Conservation (phyloP, 2,888 invertebrate species). For the Zeuzera pyrina region DNA sequence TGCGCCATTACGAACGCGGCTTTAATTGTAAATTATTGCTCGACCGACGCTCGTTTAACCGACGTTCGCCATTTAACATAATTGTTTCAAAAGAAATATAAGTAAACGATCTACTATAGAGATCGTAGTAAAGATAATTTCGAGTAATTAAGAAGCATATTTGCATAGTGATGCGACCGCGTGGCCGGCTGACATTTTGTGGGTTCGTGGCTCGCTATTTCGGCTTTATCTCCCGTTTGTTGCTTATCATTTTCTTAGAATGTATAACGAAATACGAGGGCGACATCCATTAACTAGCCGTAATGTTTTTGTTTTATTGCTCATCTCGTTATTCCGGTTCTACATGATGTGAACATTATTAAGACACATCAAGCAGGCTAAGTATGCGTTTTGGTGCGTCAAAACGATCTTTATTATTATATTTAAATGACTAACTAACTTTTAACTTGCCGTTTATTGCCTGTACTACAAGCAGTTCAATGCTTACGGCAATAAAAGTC, state of each 20-base stretch:
- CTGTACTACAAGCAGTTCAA: slow-evolving; percentile 36
- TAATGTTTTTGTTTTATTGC: slow-evolving; percentile 37
- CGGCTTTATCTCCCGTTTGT: slow-evolving; percentile 36
- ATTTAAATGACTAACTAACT: slow-evolving; percentile 32
- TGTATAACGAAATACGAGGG: slow-evolving; percentile 26
- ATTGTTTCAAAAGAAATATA: slow-evolving; percentile 63
- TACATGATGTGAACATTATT: slow-evolving; percentile 22
- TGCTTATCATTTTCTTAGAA: slow-evolving; percentile 43
- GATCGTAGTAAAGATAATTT: slow-evolving; percentile 59
- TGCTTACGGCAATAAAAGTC: slow-evolving; percentile 42
- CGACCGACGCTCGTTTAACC: slow-evolving; percentile 25
- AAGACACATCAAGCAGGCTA: slow-evolving; percentile 22
- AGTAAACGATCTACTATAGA: slow-evolving; percentile 44
- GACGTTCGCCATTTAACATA: slow-evolving; percentile 50
- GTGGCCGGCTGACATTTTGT: slow-evolving; percentile 37
- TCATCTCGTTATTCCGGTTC: slow-evolving; percentile 34
- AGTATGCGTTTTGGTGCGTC: slow-evolving; percentile 41
- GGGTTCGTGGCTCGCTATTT: slow-evolving; percentile 42
- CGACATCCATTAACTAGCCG: slow-evolving; percentile 34
- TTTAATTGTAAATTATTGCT: slow-evolving; percentile 59
- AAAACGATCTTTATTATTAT: slow-evolving; percentile 45
- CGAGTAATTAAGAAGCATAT: slow-evolving; percentile 50
- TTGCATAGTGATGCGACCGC: slow-evolving; percentile 53
- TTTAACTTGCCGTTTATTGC: slow-evolving; percentile 41
- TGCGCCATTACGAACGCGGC: slow-evolving; percentile 35